Percentiles rank a stretch among this genome's conserved stretches.
These are phyloP conservation scores for Eilema caniola DNA, from an alignment of 2,888 invertebrate species.

Conservation along the genomic window DNA sequence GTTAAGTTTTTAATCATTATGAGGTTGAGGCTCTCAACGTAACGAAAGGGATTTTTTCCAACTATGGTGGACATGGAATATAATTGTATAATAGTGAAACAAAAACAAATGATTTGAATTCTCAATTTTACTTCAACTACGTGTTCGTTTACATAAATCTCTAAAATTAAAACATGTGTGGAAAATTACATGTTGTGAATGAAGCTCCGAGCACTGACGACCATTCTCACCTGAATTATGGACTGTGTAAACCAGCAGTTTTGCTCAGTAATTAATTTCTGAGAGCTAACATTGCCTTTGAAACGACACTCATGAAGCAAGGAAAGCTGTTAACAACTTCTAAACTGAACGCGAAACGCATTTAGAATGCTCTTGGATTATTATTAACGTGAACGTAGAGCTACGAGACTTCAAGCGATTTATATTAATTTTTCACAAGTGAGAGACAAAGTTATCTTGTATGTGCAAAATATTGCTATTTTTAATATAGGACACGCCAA, in stretches of 20 bases:
- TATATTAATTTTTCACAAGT: not conserved
- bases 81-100: too few relatives aligned
- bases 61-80: too few relatives aligned
- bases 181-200: constrained; percentile 51
- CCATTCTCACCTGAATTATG: constrained; percentile 61
- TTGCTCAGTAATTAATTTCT: constrained; percentile 74
- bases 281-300: constrained; percentile 64
- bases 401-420: constrained; percentile 9
- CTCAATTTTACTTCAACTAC: not conserved
- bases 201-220: constrained; percentile 34
- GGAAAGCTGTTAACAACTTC: constrained; percentile 62
- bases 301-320: constrained; percentile 47
- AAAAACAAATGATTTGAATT: not conserved
- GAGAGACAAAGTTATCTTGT: not conserved
- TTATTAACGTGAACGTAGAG: constrained; percentile 26
- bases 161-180: constrained; percentile 32
- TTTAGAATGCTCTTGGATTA: constrained; percentile 29
- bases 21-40: too few relatives aligned
- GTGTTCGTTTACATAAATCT: not conserved
- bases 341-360: constrained; percentile 56
- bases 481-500: too few relatives aligned
- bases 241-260: constrained; percentile 60
- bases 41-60: too few relatives aligned
- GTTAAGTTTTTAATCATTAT: too few relatives aligned
- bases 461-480: too few relatives aligned